These are phyloP conservation scores for Notarius quadriscutis DNA, from an alignment of 2,113 vertebrate genomes.

Conservation along the genomic window DNA sequence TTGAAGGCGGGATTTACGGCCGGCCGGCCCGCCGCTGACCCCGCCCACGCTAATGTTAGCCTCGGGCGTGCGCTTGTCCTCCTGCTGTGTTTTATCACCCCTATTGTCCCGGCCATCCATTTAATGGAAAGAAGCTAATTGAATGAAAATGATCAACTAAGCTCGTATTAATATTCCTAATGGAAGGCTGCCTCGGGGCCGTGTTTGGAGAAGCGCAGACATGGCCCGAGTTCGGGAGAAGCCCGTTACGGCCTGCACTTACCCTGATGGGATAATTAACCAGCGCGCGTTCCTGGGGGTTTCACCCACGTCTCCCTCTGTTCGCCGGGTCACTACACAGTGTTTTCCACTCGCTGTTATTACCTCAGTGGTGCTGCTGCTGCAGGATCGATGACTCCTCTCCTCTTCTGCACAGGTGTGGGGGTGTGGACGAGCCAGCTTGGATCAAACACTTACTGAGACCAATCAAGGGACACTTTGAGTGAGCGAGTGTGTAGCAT, in stretches of 20 bases:
- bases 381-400: constrained; percentile 62
- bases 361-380: constrained; percentile 54
- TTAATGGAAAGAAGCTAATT: constrained; percentile 99
- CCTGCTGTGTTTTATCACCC: constrained; percentile 93
- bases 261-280: constrained; percentile 99
- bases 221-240: constrained; percentile 94
- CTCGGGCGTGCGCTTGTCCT: constrained; percentile 91
- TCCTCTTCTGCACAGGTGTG: background rate
- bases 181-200: constrained; percentile 98
- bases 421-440: constrained; percentile 15
- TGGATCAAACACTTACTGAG: background rate
- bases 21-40: constrained; percentile 85
- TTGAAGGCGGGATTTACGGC: constrained; percentile 98
- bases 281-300: constrained; percentile 84
- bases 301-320: constrained; percentile 79
- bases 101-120: constrained; percentile 99
- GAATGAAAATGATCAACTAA: constrained; percentile 99
- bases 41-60: constrained; percentile 93
- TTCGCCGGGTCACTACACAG: constrained; percentile 74
- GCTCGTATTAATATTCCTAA: constrained; percentile 99
- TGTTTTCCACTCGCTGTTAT: constrained; percentile 91
- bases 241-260: constrained; percentile 99
- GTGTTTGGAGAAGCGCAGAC: constrained; percentile 97
- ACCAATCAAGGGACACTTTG: background rate
- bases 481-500: background rate